phyloP scores from a whole-genome alignment of 2,888 invertebrate species.

The Philhelius pedissequus region DNA sequence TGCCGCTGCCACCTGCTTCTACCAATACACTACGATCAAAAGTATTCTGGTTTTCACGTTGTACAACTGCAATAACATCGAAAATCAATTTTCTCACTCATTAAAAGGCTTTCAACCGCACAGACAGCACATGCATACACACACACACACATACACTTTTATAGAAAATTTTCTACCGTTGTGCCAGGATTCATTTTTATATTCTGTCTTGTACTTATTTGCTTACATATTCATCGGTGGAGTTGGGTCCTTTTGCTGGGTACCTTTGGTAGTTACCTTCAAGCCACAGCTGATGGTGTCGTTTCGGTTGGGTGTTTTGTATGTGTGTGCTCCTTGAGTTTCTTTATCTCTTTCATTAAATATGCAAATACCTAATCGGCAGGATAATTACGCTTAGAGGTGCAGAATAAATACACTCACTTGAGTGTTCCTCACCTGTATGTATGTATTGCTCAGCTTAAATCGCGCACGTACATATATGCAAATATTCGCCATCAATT shows the following conservation, averaged over 20 bases:
- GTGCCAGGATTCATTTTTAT: constrained; percentile 6
- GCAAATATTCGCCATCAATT: constrained; percentile 45
- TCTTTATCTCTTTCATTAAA: constrained; percentile 50
- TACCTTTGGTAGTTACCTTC: neutral
- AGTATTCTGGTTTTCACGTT: neutral
- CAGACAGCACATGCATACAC: neutral
- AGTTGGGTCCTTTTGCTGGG: neutral
- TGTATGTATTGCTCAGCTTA: neutral
- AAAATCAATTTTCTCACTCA: constrained; percentile 44
- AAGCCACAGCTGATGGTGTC: neutral
- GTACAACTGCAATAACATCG: constrained; percentile 27
- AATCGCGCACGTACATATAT: neutral
- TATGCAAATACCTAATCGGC: constrained; percentile 67
- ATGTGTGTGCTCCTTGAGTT: neutral
- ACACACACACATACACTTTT: neutral
- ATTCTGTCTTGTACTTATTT: constrained; percentile 22
- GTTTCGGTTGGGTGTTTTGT: neutral
- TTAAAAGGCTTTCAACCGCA: constrained; percentile 12
- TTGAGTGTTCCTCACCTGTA: neutral
- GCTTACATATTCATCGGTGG: neutral
- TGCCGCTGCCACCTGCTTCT: neutral
- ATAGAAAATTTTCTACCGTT: neutral
- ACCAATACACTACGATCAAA: neutral
- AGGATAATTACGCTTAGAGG: constrained; percentile 63
- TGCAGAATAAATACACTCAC: constrained; percentile 62